phyloP scores from a whole-genome alignment of 2,888 invertebrate species.

The Perizoma flavofasciatum region DNA sequence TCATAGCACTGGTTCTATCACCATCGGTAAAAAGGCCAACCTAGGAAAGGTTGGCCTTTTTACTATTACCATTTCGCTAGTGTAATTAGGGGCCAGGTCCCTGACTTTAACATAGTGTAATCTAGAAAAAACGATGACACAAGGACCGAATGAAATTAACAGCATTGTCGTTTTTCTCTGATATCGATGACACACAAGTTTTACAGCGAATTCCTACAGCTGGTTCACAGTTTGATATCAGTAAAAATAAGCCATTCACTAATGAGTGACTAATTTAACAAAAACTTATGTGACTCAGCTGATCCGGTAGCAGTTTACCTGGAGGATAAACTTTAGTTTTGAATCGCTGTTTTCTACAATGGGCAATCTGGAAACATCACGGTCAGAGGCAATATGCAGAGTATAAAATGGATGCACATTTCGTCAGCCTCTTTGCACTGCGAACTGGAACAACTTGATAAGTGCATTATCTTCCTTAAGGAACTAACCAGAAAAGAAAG shows the following conservation, averaged over 20 bases:
- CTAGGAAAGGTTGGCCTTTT: too few species aligned
- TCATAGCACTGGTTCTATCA: too few species aligned
- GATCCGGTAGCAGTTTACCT: conserved; percentile 2
- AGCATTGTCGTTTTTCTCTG: too few species aligned
- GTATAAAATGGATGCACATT: conserved; percentile 5
- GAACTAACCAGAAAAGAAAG: not conserved
- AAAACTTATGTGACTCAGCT: not conserved
- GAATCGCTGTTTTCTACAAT: conserved; percentile 8
- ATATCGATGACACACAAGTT: conserved; percentile 3
- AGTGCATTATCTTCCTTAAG: conserved; percentile 7
- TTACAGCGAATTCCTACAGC: not conserved
- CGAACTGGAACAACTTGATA: conserved; percentile 11
- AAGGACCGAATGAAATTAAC: too few species aligned
- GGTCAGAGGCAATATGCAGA: too few species aligned
- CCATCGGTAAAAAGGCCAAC: too few species aligned
- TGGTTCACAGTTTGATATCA: not conserved
- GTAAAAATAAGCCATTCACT: too few species aligned
- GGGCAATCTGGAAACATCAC: conserved; percentile 3
- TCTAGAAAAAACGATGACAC: too few species aligned
- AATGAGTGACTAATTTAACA: too few species aligned
- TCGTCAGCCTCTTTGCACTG: conserved; percentile 8
- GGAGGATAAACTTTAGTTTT: conserved; percentile 1
- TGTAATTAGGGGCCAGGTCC: too few species aligned
- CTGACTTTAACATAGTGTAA: too few species aligned
- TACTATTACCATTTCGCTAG: too few species aligned